Evolutionary conservation across 2,888 invertebrate species (phyloP), one percentile per base, ranked within the genome.

Genomic region (Drosophila mulleri): DNA sequence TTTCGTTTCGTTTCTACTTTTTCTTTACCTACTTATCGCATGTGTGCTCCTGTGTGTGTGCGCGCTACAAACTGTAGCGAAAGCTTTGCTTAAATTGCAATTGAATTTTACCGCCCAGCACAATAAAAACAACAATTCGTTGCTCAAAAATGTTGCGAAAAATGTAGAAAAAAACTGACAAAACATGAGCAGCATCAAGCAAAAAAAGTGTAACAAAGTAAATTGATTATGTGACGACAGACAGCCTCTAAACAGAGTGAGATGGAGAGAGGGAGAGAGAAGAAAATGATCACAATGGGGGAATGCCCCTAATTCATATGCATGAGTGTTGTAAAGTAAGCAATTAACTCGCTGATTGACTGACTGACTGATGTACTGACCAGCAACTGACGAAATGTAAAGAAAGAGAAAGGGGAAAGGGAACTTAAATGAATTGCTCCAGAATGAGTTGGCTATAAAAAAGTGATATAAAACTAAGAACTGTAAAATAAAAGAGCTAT

Each of bases 51-150:
- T 18, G 32, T 23, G 45, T 47, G 18, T 45, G 50, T 56, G 1
- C 58, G 32, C 52, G 58, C 50, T 32, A 39, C 48, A 60, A 74
- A 59, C 39, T 68, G 65, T 62, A 80, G 85, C 84, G 88, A 84
- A 84, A 84, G 84, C 82, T 75, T 71, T 70, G 68, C 75, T 72
- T 69, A 71, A 86, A 74, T 78, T 80, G 80, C 87, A 87, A 72
- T 75, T 73, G 69, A 66, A 73, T 81, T 54, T 80, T 70, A 59
- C 75, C 75, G 79, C 67, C 75, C 58, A 72, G 39, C 37, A 65
- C 11, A 41, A 18, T 45, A 54, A 39, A 56, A 67, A 18, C 26
- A 61, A 62, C 75, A 80, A 72, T 67, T 57, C 57, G 76, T 68
- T 78, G 62, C 65, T 66, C 60, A 70, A 82, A 78, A 69, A 69